Conservation (phyloP, 2,888 invertebrate genomes). For the Stegana nigrithorax region DNA sequence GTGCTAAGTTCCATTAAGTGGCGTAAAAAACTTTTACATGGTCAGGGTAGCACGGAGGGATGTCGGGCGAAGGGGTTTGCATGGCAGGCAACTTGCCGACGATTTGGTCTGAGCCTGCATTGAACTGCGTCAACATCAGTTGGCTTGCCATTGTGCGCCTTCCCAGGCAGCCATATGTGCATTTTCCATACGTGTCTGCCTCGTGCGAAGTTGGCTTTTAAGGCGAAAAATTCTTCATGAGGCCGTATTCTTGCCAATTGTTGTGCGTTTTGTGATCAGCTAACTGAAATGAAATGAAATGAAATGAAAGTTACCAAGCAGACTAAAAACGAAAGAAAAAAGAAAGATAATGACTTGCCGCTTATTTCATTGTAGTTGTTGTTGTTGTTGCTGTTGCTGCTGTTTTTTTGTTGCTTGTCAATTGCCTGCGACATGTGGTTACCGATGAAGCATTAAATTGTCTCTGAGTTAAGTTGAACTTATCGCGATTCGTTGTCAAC, state of each 20-base stretch:
- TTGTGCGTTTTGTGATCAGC: neutral
- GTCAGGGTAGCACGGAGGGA: neutral
- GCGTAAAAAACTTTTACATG: constrained; percentile 52
- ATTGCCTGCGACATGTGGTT: constrained; percentile 54
- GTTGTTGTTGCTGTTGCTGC: constrained; percentile 1
- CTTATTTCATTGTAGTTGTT: neutral
- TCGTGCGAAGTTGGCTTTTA: neutral
- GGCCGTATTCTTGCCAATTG: too few species aligned
- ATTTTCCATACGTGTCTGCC: too few species aligned
- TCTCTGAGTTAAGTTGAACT: constrained; percentile 40
- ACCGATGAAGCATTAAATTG: constrained; percentile 59
- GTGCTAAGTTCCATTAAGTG: constrained; percentile 61
- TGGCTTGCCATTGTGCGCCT: too few species aligned
- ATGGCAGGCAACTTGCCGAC: too few species aligned
- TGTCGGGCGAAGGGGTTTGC: too few species aligned
- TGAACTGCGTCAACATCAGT: too few species aligned
- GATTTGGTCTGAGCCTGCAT: neutral
- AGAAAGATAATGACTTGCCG: too few species aligned
- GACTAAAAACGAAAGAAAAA: too few species aligned
- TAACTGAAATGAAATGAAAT: too few species aligned
- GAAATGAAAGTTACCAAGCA: too few species aligned
- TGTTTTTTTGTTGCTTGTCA: constrained; percentile 40
- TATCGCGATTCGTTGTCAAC: constrained; percentile 28
- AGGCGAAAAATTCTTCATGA: too few species aligned
- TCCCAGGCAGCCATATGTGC: too few species aligned